Evolutionary conservation across 2,888 invertebrate genomes (phyloP).

Genomic region (Stenoptilia bipunctidactyla): DNA sequence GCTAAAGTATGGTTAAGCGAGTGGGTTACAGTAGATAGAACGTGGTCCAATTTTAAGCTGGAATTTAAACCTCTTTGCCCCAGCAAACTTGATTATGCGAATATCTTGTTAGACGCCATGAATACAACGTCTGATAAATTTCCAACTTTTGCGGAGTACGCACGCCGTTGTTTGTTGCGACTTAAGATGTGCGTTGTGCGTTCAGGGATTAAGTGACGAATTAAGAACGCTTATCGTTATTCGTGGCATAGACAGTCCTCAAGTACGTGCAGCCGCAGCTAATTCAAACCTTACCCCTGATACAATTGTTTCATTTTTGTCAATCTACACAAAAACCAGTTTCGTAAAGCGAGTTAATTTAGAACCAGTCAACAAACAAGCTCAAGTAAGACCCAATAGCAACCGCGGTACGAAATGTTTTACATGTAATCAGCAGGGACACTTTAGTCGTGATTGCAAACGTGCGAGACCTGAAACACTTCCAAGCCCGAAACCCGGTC

Average conservation of each 20-base stretch:
- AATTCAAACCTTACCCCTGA: not conserved
- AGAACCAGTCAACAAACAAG: not conserved
- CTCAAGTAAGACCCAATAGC: not conserved
- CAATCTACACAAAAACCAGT: constrained; percentile 4
- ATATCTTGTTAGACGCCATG: constrained; percentile 11
- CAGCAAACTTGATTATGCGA: constrained; percentile 9
- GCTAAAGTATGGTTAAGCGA: constrained; percentile 6
- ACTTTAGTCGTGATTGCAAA: constrained; percentile 2
- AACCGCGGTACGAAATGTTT: not conserved
- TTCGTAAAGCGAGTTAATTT: no score
- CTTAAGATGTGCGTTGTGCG: constrained; percentile 6
- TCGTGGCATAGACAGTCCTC: constrained; percentile 7
- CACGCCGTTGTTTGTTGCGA: constrained; percentile 9
- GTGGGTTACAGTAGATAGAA: constrained; percentile 6
- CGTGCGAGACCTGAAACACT: not conserved
- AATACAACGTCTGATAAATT: constrained; percentile 10
- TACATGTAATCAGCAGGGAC: not conserved
- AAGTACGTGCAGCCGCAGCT: not conserved
- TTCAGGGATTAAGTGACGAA: constrained; percentile 2
- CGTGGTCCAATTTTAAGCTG: constrained; percentile 3
- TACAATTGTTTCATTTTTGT: not conserved
- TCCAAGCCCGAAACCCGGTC: not conserved
- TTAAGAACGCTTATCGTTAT: constrained; percentile 2
- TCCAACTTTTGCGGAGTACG: constrained; percentile 7
- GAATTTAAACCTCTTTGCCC: constrained; percentile 5